Base-by-base conservation (phyloP, 2,888 invertebrate species). In the Epirrhoe tristata region DNA sequence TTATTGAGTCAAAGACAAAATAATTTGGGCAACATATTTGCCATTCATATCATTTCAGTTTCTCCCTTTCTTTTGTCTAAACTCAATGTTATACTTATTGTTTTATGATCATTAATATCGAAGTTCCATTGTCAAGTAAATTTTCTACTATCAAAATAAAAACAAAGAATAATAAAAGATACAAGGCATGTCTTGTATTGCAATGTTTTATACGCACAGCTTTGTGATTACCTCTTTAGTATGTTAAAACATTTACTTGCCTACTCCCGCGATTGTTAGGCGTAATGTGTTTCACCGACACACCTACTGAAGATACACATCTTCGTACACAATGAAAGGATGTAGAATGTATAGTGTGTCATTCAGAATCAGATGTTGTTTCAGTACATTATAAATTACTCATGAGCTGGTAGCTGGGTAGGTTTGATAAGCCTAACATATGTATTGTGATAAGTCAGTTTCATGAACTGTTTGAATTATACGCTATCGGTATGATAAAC, bases 201-300 rank as follows among this genome's bases (percentile, higher is more conserved):
- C 56, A 67, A 70, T 71, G 59, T 65, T 66, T 66, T 67, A 66
- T 67, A 63, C 66, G 66, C 61, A 50, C 59, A 57, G 65, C 68
- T 70, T 71, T 58, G 63, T 66, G 68, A 67, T 68, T 66, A 60
- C 63, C 67, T 58, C 56, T 70, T 68, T 67, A 43, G 17, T 51
- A 70, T 70, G 66, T 58, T 69, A 63, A 64, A 67, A 58, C 53
- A 66, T 71, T 63, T 57, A 73, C 48, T 8, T 56, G 58, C 58
- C 53, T 58, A 57, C 61, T 58, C 69, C 62, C 66, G 56, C 67
- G 58, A 66, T 71, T 71, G 67, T 73, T 70, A 62, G 34, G 55
- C 60, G 50, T 70, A 24, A 59, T 62, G 59, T 67, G 64, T 60
- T 66, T 63, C 59, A 54, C 61, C 54, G 61, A 64, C 67, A 61